These are phyloP conservation scores for Callitettix versicolor DNA, from an alignment of 1,140 invertebrate species.

Conservation along the genomic window DNA sequence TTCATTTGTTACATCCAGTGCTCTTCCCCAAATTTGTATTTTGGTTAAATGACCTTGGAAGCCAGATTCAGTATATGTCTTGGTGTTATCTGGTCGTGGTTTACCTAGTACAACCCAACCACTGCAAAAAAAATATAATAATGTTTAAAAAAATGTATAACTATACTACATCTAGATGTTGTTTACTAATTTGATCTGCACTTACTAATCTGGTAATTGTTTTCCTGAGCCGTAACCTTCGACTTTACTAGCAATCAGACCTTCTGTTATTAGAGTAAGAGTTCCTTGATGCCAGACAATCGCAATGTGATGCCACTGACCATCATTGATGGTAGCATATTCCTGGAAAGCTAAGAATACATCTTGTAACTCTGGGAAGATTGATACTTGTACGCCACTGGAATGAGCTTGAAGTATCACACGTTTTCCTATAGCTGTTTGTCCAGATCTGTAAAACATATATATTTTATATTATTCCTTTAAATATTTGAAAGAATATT, in stretches of 20 bases:
- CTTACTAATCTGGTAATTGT: constrained; percentile 67
- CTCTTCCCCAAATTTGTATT: constrained; percentile 87
- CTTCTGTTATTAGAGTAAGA: constrained; percentile 81
- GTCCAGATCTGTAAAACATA: constrained; percentile 49
- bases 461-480: constrained; percentile 1
- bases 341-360: constrained; percentile 84
- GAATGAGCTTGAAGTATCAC: constrained; percentile 81
- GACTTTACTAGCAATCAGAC: constrained; percentile 79
- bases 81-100: constrained; percentile 60
- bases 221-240: constrained; percentile 73
- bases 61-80: constrained; percentile 69
- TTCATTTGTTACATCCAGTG: constrained; percentile 82
- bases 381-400: constrained; percentile 76
- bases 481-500: constrained; percentile 3
- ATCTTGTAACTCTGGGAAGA: constrained; percentile 79
- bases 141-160: neutral
- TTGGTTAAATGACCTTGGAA: constrained; percentile 93
- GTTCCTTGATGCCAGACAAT: constrained; percentile 85
- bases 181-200: too few relatives aligned
- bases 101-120: constrained; percentile 88
- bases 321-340: constrained; percentile 88
- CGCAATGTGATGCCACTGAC: constrained; percentile 93
- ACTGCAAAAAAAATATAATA: constrained; percentile 39
- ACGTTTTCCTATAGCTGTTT: constrained; percentile 65
- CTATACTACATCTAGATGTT: neutral